Base-by-base conservation (phyloP, 1,140 invertebrate species). In the Stegodyphus mimosarum region DNA sequence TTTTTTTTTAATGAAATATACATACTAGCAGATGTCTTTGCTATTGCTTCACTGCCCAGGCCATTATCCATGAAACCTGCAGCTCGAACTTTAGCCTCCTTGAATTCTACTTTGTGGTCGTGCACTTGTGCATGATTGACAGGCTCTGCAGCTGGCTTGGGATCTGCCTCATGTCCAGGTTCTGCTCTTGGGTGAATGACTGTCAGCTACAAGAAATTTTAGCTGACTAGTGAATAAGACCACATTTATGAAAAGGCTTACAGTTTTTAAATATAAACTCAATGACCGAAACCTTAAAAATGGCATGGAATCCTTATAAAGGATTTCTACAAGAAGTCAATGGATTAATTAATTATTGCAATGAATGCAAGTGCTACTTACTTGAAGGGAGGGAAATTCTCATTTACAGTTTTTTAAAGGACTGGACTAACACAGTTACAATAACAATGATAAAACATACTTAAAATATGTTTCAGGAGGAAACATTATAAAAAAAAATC, bases 181-280 rank as follows among this genome's bases (percentile, higher is more conserved):
- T 83, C 81, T 81, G 87, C 83, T 63, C 87, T 79, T 55, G 95
- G 95, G 91, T 96, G 95, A 81, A 95, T 93, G 18, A 96, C 95
- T 2, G 94, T 95, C 83, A 96, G 88, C 94, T 94, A 90, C 11
- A 60, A 60, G 15, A 33, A 33, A 33, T 33, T 33, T 33, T 33
- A 33, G 33, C 3, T 63, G 1, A 63, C 60, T 11, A 63, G n/a
- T 11, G 4, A 63, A 11, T 2, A 10, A 63, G 4, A 63, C 1
- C 1, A 33, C 33, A 33, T 33, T 33, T 33, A 33, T 33, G 33
- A 33, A 33, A 33, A 33, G 3, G 33, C 1, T 33, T 33, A 33
- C 1, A 33, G 33, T 33, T 33, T 33, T 33, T 33, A 33, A 33
- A 33, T 33, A 3, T 3, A 33, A 6, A 51, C 17, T 70, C 1